Evolutionary conservation across 2,888 invertebrate species (phyloP), one percentile per base, ranked within the genome.

Genomic region (Myopa tessellatipennis): DNA sequence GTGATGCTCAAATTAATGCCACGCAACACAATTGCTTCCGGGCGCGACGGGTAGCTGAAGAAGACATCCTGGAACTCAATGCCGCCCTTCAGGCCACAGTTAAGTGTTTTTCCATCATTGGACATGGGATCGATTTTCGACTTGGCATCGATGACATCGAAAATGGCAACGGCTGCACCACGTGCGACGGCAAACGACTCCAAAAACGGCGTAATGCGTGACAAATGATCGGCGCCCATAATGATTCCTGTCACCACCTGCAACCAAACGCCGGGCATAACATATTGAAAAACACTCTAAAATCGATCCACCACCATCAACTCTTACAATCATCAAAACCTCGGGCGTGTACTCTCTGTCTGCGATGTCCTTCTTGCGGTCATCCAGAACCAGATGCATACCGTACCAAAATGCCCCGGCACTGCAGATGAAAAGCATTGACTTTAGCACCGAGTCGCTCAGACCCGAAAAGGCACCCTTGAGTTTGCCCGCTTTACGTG

Each of bases 351-450:
- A 95, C 7, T 91, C 89, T 0, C 92, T 92, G 10, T 88, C 85
- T 0, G 92, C 92, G 6, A 86, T 83, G 0, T 86, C 89, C 68
- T 91, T 90, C 0, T 90, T 87, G 14, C 93, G 90, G 85, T 92
- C 92, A 0, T 92, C 91, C 61, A 94, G 84, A 74, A 95, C 93
- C 26, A 95, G 90, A 71, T 91, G 91, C 0, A 94, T 92, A 0
- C 95, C 95, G 85, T 94, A 95, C 93, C 94, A 95, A 87, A 95
- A 95, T 0, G 94, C 92, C 0, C 94, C 88, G 0, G 94, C 92
- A 84, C 94, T 94, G 12, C 93, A 92, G 50, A 92, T 90, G 85
- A 94, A 95, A 74, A 94, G 92, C 80, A 94, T 92, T 70, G 94
- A 90, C 93, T 94, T 94, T 92, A 94, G 92, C 0, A 94, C 86